These are phyloP conservation scores for Pangasianodon gigas DNA, from an alignment of 2,113 vertebrate species.

Conservation along the genomic window DNA sequence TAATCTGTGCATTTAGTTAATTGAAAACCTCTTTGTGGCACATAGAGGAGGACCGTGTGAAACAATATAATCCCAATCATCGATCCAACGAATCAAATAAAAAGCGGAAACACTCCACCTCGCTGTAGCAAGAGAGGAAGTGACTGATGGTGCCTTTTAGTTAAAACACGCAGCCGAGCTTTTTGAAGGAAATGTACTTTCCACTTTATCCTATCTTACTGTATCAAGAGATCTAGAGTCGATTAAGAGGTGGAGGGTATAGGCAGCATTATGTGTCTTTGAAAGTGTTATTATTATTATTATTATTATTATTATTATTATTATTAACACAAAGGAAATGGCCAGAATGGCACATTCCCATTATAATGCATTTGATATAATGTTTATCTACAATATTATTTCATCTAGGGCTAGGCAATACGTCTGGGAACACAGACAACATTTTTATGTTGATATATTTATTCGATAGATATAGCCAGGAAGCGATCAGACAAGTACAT, in stretches of 20 bases:
- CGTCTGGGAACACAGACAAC: not conserved
- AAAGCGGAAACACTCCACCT: constrained; percentile 65
- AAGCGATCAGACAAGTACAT: constrained; percentile 4
- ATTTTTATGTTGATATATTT: constrained; percentile 4
- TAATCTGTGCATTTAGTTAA: constrained; percentile 81
- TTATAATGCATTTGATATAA: not conserved
- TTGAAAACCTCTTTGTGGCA: constrained; percentile 77
- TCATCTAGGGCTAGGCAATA: not conserved
- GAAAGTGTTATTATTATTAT: not conserved
- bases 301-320: constrained; percentile 1
- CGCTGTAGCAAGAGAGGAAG: constrained; percentile 63
- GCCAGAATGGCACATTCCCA: not conserved
- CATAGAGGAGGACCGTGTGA: constrained; percentile 60
- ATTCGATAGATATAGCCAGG: not conserved
- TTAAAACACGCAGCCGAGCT: constrained; percentile 57
- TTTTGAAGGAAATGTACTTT: constrained; percentile 32
- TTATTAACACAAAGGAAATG: not conserved
- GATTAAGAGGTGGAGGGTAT: not conserved
- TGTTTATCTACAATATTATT: not conserved
- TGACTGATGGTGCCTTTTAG: constrained; percentile 61
- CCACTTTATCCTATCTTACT: constrained; percentile 3
- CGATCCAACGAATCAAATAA: constrained; percentile 76
- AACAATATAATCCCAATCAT: constrained; percentile 72
- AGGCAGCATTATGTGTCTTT: not conserved
- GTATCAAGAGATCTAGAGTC: constrained; percentile 22